These are phyloP conservation scores for Megastigmus dorsalis DNA, from an alignment of 2,888 invertebrate species.

Conservation along the genomic window DNA sequence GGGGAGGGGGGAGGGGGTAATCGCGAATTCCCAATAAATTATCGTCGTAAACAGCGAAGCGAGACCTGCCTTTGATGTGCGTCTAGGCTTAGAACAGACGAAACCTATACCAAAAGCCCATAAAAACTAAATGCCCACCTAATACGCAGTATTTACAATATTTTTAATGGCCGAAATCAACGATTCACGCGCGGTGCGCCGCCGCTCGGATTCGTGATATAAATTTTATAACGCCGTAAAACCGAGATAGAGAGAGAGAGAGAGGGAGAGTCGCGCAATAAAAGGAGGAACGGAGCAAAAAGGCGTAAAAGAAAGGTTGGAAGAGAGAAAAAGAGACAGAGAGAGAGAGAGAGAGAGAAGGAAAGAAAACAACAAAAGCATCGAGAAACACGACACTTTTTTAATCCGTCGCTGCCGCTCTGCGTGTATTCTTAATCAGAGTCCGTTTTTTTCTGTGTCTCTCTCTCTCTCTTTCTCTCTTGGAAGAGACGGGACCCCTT, in stretches of 20 bases:
- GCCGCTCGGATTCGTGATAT: slow-evolving; percentile 8
- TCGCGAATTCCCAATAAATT: too few species aligned
- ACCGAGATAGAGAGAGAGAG: slow-evolving; percentile 1
- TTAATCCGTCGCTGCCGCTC: slow-evolving; percentile 36
- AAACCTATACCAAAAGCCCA: neutral
- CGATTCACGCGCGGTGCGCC: slow-evolving; percentile 10
- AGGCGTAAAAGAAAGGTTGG: neutral
- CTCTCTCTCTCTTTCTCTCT: neutral
- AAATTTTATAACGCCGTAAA: slow-evolving; percentile 37
- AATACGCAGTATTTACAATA: slow-evolving; percentile 40
- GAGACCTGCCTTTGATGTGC: neutral
- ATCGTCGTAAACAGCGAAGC: too few species aligned
- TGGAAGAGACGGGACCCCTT: neutral
- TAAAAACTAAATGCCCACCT: slow-evolving; percentile 36
- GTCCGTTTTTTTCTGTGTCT: neutral
- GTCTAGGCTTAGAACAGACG: neutral
- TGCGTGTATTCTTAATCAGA: slow-evolving; percentile 43
- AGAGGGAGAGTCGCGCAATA: slow-evolving; percentile 16
- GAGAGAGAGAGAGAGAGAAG: neutral
- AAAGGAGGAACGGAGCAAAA: slow-evolving; percentile 5
- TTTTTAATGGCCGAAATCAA: slow-evolving; percentile 34
- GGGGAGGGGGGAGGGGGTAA: too few species aligned
- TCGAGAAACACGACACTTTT: slow-evolving; percentile 43
- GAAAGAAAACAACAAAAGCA: neutral
- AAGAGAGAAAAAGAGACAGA: slow-evolving; percentile 1